These are phyloP conservation scores for Riparia riparia DNA, from an alignment of 2,113 vertebrate genomes.

Conservation along the genomic window DNA sequence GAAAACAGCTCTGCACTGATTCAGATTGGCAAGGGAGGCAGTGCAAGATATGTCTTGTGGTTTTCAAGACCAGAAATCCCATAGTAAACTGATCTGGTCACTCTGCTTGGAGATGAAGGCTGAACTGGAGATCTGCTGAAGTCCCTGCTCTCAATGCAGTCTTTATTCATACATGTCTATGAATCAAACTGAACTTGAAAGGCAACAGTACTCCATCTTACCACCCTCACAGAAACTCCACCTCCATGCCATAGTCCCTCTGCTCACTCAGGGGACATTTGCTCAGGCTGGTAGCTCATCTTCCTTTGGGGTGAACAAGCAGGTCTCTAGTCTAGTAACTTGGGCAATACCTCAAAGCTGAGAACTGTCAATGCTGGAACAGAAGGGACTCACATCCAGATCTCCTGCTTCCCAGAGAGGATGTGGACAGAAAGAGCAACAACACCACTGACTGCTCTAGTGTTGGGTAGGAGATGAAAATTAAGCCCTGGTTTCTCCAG, in stretches of 20 bases:
- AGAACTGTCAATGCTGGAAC: not conserved
- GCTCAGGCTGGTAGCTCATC: not conserved
- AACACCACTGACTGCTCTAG: not conserved
- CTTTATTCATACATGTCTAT: accelerated
- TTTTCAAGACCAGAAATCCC: not conserved
- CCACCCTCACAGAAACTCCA: not conserved
- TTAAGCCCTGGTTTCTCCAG: not conserved
- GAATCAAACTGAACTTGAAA: not conserved
- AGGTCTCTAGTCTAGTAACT: not conserved
- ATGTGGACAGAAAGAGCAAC: not conserved
- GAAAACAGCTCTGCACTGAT: not conserved
- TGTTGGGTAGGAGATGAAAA: not conserved
- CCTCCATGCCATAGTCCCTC: not conserved
- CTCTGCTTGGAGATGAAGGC: not conserved
- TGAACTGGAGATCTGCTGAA: not conserved
- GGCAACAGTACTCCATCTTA: not conserved
- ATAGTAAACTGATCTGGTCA: not conserved
- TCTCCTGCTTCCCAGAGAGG: not conserved
- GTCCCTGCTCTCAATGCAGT: not conserved
- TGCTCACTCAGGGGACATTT: not conserved
- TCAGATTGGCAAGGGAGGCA: not conserved
- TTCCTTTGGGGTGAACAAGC: not conserved
- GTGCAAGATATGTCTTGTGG: not conserved
- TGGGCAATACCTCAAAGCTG: not conserved
- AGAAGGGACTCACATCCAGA: not conserved